Percentiles rank a stretch among this genome's conserved stretches.
Evolutionary conservation across 2,888 invertebrate genomes (phyloP).

Genomic region (Cheilosia pagana): DNA sequence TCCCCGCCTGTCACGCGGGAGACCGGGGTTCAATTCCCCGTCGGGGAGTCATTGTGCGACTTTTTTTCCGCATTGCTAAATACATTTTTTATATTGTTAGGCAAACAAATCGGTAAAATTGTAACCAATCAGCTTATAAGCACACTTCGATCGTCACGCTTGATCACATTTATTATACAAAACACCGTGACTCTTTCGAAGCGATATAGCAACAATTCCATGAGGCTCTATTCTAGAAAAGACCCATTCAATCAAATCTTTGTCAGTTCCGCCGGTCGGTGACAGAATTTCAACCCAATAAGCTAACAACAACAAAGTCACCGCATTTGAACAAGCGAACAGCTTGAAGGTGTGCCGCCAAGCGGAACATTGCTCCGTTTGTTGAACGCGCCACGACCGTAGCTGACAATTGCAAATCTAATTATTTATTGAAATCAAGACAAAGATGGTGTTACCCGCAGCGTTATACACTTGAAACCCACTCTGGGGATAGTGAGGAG

Average conservation of each 20-base stretch:
- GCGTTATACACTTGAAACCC: neutral
- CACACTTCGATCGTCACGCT: slow-evolving; percentile 42
- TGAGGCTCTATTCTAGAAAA: slow-evolving; percentile 26
- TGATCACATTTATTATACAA: slow-evolving; percentile 37
- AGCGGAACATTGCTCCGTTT: slow-evolving; percentile 58
- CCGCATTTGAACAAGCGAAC: slow-evolving; percentile 7
- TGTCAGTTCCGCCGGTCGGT: slow-evolving; percentile 18
- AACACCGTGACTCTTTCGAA: slow-evolving; percentile 9
- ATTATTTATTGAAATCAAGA: slow-evolving; percentile 37
- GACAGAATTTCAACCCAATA: slow-evolving; percentile 37
- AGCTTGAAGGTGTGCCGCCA: slow-evolving; percentile 33
- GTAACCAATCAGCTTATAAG: slow-evolving; percentile 37
- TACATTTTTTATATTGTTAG: neutral
- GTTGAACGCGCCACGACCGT: slow-evolving; percentile 15
- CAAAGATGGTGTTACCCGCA: slow-evolving; percentile 30
- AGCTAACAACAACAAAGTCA: slow-evolving; percentile 4
- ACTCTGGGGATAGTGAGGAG: neutral
- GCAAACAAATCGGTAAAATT: slow-evolving; percentile 20
- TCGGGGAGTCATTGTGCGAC: slow-evolving; percentile 26
- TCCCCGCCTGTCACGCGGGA: slow-evolving; percentile 71
- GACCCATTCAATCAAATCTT: slow-evolving; percentile 34
- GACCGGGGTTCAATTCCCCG: slow-evolving; percentile 69
- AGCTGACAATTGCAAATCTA: slow-evolving; percentile 49
- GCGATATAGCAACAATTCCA: neutral
- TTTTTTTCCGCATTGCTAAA: neutral